Base-by-base conservation (phyloP, 2,113 vertebrate genomes). In the Suncus etruscus region DNA sequence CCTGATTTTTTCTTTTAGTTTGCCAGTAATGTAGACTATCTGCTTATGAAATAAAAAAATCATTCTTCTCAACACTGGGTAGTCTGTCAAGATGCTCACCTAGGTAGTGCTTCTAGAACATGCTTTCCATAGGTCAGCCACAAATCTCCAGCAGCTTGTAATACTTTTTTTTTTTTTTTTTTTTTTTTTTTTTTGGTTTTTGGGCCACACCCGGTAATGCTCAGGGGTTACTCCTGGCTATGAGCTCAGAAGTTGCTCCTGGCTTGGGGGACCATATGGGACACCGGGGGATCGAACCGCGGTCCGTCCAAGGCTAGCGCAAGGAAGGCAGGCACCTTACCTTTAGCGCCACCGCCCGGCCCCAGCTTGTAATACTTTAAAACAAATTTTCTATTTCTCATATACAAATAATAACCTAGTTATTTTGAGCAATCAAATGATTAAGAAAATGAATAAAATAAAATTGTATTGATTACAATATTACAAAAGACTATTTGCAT, bases 381-480 rank as follows among this genome's bases (percentile, higher is more conserved):
- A 90, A 61, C 22, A 25, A 58, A 61, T 22, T 20, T 61, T 61
- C 6, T 61, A 20, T 61, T 79, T 70, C 61, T 83, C 4, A 58
- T 47, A 7, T 74, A 29, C 83, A 85, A 50, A 48, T 47, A 73
- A 74, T 54, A 20, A 69, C 25, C 20, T 84, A 1, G 22, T 80
- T 22, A 48, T 80, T 75, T 81, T 47, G 15, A 31, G 51, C 83
- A 85, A 48, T 58, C n/a, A 74, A 65, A 31, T 74, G 8, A 31
- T 25, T 66, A 81, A 73, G 51, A 77, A 78, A 86, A 76, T 58
- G n/a, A 65, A 90, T 69, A 73, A 79, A 85, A 63, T 51, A 82
- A 45, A 65, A 27, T 11, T 70, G 12, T 63, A 3, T 70, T 69
- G 20, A 27, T 72, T 27, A 39, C 10, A 79, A 70, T 31, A 24